Evolutionary conservation across 2,113 vertebrate genomes (phyloP), one percentile per base, ranked within the genome.

Genomic region (Rhinoptilus africanus): DNA sequence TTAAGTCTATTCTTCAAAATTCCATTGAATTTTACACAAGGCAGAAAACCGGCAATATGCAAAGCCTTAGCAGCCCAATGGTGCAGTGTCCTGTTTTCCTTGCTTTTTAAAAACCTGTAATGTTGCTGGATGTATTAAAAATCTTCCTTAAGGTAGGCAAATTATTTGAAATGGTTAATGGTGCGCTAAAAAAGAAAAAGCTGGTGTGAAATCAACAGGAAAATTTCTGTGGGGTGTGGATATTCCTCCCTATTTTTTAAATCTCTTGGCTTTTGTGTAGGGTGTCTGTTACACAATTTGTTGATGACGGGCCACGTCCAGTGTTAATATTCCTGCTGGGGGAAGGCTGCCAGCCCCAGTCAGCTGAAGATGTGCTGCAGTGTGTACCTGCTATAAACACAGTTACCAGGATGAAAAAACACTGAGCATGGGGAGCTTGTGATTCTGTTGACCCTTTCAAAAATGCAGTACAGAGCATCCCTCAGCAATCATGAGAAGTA

Each of bases 361-460:
- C 86, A 96, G 89, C 62, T 85, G 84, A 69, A 87, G 62, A 79
- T 82, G 69, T 60, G 73, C 62, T 71, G 68, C 89, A 66, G 32
- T 6, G 20, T 24, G 60, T 96, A 95, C 93, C 88, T 78, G 88
- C 2, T 22, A 20, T 41, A 81, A 93, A 86, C 51, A 87, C 57
- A 85, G 60, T 50, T 73, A 19, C 60, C 24, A n/a, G 72, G 72
- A 63, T 51, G 39, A 67, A 90, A 92, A 88, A 68, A 12, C 51
- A 22, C 48, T 17, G 51, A 79, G 62, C 77, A 81, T 62, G 89
- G 67, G 74, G 94, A 91, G 67, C 87, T 83, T 89, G 87, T 73
- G 94, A 80, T 95, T 95, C 84, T 83, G 77, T 57, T 79, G 91
- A 89, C 91, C 75, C 89, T 95, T 91, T 88, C 26, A 78, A 81